Percentiles rank a stretch among this genome's conserved stretches.
phyloP scores from a whole-genome alignment of 2,888 invertebrate species.

The Zaprionus bogoriensis region DNA sequence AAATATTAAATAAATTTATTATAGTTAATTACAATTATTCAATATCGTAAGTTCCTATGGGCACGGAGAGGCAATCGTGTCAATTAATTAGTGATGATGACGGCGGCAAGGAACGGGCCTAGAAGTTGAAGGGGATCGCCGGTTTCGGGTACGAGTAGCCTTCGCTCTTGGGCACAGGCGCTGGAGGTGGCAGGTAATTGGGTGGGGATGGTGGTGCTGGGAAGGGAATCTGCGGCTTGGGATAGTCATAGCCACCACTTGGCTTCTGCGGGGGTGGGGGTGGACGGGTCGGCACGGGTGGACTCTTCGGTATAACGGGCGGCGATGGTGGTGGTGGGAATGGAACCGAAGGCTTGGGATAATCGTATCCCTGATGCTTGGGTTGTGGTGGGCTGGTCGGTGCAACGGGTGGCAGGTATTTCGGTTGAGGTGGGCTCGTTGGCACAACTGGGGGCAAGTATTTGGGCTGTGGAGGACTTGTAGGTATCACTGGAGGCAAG shows the following conservation, averaged over 20 bases:
- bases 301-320: conserved; percentile 16
- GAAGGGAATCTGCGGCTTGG: conserved; percentile 49
- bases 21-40: conserved; percentile 71
- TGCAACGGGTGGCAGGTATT: conserved; percentile 50
- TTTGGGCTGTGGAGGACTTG: conserved; percentile 31
- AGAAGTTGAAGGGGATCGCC: conserved; percentile 65
- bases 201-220: conserved; percentile 31
- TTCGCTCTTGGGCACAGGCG: conserved; percentile 47
- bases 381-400: conserved; percentile 35
- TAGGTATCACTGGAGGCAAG: conserved; percentile 38
- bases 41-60: conserved; percentile 76
- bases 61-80: conserved; percentile 75
- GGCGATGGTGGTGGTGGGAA: conserved; percentile 43
- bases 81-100: conserved; percentile 50
- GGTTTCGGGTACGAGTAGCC: conserved; percentile 76
- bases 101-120: conserved; percentile 26
- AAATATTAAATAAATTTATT: conserved; percentile 75
- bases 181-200: conserved; percentile 48
- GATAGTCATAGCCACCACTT: conserved; percentile 51
- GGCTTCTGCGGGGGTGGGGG: conserved; percentile 27
- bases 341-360: conserved; percentile 59
- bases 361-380: conserved; percentile 53
- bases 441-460: conserved; percentile 10
- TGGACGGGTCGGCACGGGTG: conserved; percentile 31
- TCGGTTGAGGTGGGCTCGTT: conserved; percentile 24